Base-by-base conservation (phyloP, 1,140 invertebrate species). In the Daktulosphaira vitifoliae region DNA sequence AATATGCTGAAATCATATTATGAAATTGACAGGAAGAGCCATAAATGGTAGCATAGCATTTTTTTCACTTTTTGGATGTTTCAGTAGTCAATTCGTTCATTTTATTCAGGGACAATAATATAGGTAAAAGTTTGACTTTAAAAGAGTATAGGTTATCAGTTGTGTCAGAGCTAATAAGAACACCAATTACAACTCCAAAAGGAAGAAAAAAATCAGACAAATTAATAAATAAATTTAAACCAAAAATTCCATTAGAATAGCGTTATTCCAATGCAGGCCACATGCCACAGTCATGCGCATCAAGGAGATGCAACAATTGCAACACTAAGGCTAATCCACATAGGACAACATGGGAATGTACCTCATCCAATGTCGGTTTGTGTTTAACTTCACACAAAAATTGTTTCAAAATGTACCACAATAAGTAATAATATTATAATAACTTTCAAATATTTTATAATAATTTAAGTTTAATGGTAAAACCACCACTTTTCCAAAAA, bases 11-110 rank as follows among this genome's bases (percentile, higher is more conserved):
- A 67, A 64, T 56, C 64, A 6, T 65, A 20, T 49, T 71, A 70
- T 50, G 38, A 56, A 29, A 67, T 69, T 51, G 65, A 72, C 62
- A 42, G 67, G 29, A 52, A 68, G n/a, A 71, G 68, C 44, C 66
- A 68, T 25, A 72, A 73, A 53, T 66, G 65, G 59, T 72, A 67
- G 69, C 70, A 69, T 53, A 39, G 71, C 22, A 68, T 70, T 23
- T 62, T 72, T 49, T 71, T 69, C 62, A 68, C 70, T 53, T 70
- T 70, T 52, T n/a, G n/a, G n/a, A n/a, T n/a, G n/a, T n/a, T n/a
- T n/a, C n/a, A n/a, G n/a, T n/a, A n/a, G n/a, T n/a, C 22, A 72
- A 25, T 71, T 72, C 66, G 67, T 67, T 62, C 26, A 52, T 22
- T 49, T 20, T 29, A 9, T 65, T 33, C 20, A 65, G 49, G 20